phyloP scores from a whole-genome alignment of 2,113 vertebrate species.

The Gnathonemus longibarbis region DNA sequence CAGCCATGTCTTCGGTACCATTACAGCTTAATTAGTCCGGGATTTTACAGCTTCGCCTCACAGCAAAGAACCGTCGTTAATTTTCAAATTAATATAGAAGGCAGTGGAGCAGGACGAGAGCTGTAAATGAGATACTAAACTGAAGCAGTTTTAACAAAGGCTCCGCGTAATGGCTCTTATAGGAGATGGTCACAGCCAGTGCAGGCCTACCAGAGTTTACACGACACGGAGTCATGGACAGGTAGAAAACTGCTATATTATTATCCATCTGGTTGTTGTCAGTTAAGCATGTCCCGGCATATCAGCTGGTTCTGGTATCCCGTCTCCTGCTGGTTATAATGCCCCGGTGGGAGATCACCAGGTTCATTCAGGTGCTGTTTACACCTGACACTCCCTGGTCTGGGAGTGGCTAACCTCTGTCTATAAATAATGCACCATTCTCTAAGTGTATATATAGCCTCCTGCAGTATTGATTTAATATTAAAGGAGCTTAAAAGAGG shows the following conservation, averaged over 20 bases:
- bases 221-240: not conserved
- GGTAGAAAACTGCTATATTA: not conserved
- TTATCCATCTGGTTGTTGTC: not conserved
- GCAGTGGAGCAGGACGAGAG: conserved; percentile 40
- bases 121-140: conserved; percentile 48
- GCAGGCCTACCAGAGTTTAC: not conserved
- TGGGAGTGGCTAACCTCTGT: not conserved
- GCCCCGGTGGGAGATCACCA: not conserved
- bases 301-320: not conserved
- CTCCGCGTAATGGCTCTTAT: conserved; percentile 31
- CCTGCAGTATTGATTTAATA: not conserved
- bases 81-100: conserved; percentile 51
- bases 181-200: conserved; percentile 6
- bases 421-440: not conserved
- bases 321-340: not conserved
- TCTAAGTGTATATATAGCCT: not conserved
- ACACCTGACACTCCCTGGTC: not conserved
- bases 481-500: not conserved
- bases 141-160: conserved; percentile 39
- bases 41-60: conserved; percentile 37
- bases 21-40: conserved; percentile 34
- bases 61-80: conserved; percentile 47
- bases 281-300: not conserved
- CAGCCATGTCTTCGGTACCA: conserved; percentile 44
- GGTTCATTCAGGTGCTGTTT: not conserved